Percentiles rank a stretch among this genome's conserved stretches.
Conservation (phyloP, 2,888 invertebrate species). For the Philonicus albiceps region DNA sequence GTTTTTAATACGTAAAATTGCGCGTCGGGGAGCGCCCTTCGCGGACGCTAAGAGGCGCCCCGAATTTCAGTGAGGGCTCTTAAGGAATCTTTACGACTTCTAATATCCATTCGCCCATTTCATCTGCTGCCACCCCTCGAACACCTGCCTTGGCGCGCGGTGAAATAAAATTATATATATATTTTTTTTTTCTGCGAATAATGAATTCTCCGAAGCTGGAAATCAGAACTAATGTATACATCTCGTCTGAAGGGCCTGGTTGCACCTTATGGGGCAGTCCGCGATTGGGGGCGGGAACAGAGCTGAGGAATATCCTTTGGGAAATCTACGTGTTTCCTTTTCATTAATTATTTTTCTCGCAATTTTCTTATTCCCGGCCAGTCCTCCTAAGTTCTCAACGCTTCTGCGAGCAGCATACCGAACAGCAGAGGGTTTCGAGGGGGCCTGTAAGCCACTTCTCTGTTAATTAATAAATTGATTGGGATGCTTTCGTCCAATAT, state of each 20-base stretch:
- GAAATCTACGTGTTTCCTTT: slow-evolving; percentile 41
- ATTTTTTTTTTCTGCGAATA: slow-evolving; percentile 42
- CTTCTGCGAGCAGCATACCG: not conserved
- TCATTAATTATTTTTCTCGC: slow-evolving; percentile 36
- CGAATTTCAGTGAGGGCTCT: not conserved
- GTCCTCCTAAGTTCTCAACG: not conserved
- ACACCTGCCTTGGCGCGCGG: not conserved
- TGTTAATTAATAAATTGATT: slow-evolving; percentile 49
- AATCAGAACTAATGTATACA: slow-evolving; percentile 47
- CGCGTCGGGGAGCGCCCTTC: not conserved
- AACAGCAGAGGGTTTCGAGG: not conserved
- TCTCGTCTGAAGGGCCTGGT: slow-evolving; percentile 3
- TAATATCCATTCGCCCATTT: slow-evolving; percentile 35
- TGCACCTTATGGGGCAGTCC: not conserved
- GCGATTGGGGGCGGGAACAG: not conserved
- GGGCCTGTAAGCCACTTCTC: slow-evolving; percentile 6
- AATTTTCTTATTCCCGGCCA: not conserved
- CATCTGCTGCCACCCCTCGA: not conserved
- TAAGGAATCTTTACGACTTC: slow-evolving; percentile 38
- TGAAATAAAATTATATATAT: slow-evolving; percentile 35
- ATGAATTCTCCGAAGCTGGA: slow-evolving; percentile 44
- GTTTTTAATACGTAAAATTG: slow-evolving; percentile 38
- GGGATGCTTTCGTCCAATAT: slow-evolving; percentile 33
- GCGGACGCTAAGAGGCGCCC: slow-evolving; percentile 6
- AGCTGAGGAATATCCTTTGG: slow-evolving; percentile 32